These are phyloP conservation scores for Diarsia rubi DNA, from an alignment of 2,888 invertebrate genomes.

Conservation along the genomic window DNA sequence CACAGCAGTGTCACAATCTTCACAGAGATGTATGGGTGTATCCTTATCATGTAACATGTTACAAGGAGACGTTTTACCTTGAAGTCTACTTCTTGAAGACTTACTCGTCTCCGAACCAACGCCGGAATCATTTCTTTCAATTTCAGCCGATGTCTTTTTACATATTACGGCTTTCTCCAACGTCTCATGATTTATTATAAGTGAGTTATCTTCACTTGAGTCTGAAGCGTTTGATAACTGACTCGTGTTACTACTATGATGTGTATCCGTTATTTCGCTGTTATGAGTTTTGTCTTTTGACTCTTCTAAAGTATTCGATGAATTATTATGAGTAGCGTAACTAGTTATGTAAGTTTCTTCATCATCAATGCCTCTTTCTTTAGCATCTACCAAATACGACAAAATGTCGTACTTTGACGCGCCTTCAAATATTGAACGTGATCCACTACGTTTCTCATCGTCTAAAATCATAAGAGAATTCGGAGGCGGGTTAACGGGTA, in stretches of 20 bases:
- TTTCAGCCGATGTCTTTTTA: conserved; percentile 93
- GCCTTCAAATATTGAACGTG: conserved; percentile 94
- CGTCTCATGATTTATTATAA: conserved; percentile 91
- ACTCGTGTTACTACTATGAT: conserved; percentile 93
- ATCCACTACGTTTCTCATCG: conserved; percentile 93
- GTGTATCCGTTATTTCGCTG: conserved; percentile 79
- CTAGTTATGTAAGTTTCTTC: conserved; percentile 93
- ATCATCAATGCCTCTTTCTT: conserved; percentile 93
- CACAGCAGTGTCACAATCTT: conserved; percentile 96
- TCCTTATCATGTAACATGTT: conserved; percentile 89
- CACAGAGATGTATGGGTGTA: conserved; percentile 93
- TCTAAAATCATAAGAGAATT: conserved; percentile 92
- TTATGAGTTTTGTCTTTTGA: conserved; percentile 91
- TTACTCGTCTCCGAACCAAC: conserved; percentile 98
- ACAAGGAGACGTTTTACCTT: conserved; percentile 90
- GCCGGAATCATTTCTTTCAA: conserved; percentile 97
- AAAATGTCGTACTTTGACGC: conserved; percentile 97
- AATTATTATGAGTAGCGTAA: conserved; percentile 89
- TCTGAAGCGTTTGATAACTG: conserved; percentile 96
- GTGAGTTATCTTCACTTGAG: conserved; percentile 95
- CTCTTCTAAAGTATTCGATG: conserved; percentile 89
- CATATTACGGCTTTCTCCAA: conserved; percentile 90
- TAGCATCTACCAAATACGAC: conserved; percentile 96
- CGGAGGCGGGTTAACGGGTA: conserved; percentile 95
- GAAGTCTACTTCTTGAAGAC: conserved; percentile 94